phyloP scores from a whole-genome alignment of 1,140 invertebrate species.

The Heliconius hewitsoni region DNA sequence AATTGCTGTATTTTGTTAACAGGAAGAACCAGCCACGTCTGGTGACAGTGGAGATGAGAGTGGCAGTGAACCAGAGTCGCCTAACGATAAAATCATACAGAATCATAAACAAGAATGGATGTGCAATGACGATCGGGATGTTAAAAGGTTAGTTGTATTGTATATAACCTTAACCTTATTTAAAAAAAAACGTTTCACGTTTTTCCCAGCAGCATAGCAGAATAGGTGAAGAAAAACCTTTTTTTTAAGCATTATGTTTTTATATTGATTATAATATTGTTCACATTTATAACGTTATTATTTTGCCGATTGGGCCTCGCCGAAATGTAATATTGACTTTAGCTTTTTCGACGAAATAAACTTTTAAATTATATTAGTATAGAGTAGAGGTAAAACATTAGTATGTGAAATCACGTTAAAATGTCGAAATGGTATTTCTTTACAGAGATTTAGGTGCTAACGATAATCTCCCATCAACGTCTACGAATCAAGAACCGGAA shows the following conservation, averaged over 20 bases:
- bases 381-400: too few species aligned
- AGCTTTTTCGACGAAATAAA: too few species aligned
- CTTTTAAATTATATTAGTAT: too few species aligned
- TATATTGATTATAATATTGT: too few species aligned
- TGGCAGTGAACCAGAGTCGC: conserved; percentile 78
- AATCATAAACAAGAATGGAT: conserved; percentile 64
- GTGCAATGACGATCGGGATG: conserved; percentile 51
- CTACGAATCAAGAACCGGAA: conserved; percentile 64
- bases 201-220: too few species aligned
- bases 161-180: background rate
- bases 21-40: conserved; percentile 75
- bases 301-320: too few species aligned
- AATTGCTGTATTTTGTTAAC: background rate
- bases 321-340: too few species aligned
- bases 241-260: too few species aligned
- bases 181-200: too few species aligned
- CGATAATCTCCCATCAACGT: conserved; percentile 62
- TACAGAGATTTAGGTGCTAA: conserved; percentile 49
- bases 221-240: too few species aligned
- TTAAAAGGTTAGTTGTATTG: conserved; percentile 25
- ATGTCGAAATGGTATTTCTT: conserved; percentile 13
- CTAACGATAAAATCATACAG: conserved; percentile 63
- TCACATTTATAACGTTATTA: too few species aligned
- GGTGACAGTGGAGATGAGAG: conserved; percentile 79
- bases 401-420: background rate